These are phyloP conservation scores for Eupelmus urozonus DNA, from an alignment of 2,888 invertebrate species.

Conservation along the genomic window DNA sequence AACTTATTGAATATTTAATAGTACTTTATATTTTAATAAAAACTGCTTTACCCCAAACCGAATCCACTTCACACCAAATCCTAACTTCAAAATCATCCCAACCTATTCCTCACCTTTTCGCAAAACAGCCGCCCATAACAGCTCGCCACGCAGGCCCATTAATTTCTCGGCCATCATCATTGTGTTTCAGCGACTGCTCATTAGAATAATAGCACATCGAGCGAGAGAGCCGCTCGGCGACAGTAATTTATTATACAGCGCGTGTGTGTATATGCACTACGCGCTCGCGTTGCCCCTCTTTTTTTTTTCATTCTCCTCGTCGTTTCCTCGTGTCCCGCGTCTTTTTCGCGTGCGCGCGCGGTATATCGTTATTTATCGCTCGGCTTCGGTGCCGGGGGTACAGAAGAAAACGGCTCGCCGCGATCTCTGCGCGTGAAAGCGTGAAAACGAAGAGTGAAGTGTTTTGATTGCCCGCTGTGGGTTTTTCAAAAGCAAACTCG, in stretches of 20 bases:
- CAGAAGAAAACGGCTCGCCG: not conserved
- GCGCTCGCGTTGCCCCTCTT: constrained; percentile 23
- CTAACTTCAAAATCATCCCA: not conserved
- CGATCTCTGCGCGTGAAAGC: constrained; percentile 38
- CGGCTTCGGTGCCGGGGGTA: not conserved
- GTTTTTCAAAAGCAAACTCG: not conserved
- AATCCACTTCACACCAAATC: too few species aligned
- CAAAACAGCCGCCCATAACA: not conserved
- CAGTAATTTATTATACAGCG: constrained; percentile 61
- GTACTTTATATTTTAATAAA: too few species aligned
- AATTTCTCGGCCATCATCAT: constrained; percentile 55
- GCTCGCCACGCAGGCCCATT: too few species aligned
- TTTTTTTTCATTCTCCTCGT: constrained; percentile 21
- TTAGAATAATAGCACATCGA: constrained; percentile 58
- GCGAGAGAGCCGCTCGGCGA: constrained; percentile 24
- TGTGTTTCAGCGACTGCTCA: constrained; percentile 48
- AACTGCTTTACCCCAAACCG: too few species aligned
- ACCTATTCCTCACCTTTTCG: not conserved
- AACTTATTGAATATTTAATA: too few species aligned
- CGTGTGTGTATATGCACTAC: constrained; percentile 44
- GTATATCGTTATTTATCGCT: constrained; percentile 51
- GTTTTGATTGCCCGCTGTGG: not conserved
- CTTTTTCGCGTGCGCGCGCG: not conserved
- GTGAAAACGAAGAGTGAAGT: constrained; percentile 5
- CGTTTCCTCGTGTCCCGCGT: too few species aligned